Evolutionary conservation across 2,797 vertebrate genomes (phyloP).

Genomic region (Lithobates pipiens): DNA sequence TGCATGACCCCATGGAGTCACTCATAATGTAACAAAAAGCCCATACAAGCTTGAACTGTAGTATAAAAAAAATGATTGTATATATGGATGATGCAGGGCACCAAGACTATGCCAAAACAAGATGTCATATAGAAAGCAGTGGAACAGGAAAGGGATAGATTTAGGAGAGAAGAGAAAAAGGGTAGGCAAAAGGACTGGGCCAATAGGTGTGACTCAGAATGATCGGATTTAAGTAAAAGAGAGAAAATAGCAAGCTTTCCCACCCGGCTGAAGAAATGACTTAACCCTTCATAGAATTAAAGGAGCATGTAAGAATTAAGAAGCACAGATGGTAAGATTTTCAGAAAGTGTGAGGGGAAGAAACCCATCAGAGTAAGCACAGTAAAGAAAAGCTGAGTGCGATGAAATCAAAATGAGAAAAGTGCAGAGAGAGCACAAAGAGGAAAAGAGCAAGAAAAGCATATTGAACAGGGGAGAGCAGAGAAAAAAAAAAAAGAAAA

Average conservation of each 20-base stretch:
- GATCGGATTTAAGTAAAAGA: neutral
- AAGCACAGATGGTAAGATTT: neutral
- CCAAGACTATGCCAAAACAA: neutral
- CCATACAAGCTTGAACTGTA: no score
- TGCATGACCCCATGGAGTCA: conserved; percentile 24
- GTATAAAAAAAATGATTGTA: neutral
- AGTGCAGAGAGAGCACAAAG: conserved; percentile 59
- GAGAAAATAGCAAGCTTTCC: no score
- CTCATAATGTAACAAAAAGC: no score
- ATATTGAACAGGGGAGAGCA: conserved; percentile 43
- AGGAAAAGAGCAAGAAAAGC: conserved; percentile 61
- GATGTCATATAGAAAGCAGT: neutral
- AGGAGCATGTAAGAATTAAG: neutral
- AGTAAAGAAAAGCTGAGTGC: conserved; percentile 55
- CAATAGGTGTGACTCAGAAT: neutral
- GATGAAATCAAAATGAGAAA: conserved; percentile 53
- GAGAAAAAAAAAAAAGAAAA: conserved; percentile 6
- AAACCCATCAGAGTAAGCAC: conserved; percentile 34
- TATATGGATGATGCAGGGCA: conserved; percentile 12
- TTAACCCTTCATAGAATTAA: neutral
- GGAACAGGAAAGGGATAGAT: neutral
- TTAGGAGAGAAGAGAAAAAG: neutral
- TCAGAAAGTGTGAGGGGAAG: conserved; percentile 9
- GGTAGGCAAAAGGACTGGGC: neutral
- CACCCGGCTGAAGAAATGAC: no score